Percentiles rank a stretch among this genome's conserved stretches.
These are phyloP conservation scores for Vireo altiloquus DNA, from an alignment of 2,113 vertebrate genomes.

Conservation along the genomic window DNA sequence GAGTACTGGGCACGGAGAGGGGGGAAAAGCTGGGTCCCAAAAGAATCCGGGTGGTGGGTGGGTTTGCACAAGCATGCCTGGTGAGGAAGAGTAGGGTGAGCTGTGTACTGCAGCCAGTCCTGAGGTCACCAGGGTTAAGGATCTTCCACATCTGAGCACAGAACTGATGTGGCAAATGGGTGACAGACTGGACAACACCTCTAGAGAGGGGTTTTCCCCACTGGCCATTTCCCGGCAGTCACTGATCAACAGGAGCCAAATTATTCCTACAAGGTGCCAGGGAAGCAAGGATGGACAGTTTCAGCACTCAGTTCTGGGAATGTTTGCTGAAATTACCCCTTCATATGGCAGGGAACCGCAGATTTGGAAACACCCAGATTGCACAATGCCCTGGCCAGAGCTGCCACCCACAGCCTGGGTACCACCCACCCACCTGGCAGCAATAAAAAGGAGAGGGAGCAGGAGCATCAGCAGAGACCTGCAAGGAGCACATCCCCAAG, in stretches of 20 bases:
- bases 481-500: not conserved
- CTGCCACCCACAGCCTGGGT: not conserved
- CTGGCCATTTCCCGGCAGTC: fast-evolving
- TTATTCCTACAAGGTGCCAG: not conserved
- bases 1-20: fast-evolving
- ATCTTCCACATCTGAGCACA: fast-evolving
- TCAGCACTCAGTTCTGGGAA: not conserved
- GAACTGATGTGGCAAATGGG: fast-evolving
- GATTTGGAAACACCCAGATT: not conserved
- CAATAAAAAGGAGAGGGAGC: not conserved
- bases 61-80: not conserved
- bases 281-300: not conserved
- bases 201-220: not conserved
- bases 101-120: fast-evolving
- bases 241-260: not conserved
- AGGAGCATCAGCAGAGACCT: not conserved
- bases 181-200: not conserved
- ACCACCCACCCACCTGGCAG: not conserved
- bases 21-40: fast-evolving
- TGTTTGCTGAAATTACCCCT: not conserved
- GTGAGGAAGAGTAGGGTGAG: not conserved
- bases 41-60: fast-evolving
- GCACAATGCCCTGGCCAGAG: not conserved
- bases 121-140: fast-evolving
- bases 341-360: not conserved